Evolutionary conservation across 2,888 invertebrate species (phyloP), one percentile per base, ranked within the genome.

Genomic region (Parnassius smintheus): DNA sequence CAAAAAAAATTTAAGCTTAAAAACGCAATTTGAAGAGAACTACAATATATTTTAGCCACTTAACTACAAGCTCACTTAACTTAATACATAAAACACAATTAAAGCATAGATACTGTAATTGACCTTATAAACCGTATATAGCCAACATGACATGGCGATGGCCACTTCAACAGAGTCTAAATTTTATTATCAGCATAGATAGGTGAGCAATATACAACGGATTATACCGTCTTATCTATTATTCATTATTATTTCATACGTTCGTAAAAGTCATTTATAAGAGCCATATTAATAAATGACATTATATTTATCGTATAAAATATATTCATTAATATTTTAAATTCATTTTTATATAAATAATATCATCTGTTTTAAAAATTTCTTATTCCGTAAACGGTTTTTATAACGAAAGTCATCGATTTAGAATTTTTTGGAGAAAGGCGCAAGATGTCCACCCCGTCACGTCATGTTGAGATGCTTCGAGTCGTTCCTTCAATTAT

Each of bases 161-260:
- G 68, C 64, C 64, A 64, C 61, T 67, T 66, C 61, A 57, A 61
- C 59, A 64, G 66, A 65, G 59, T 67, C 63, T 61, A 66, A 65
- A 66, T 56, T 64, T 75, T 67, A 70, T 70, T 84, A 86, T 84
- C 81, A 74, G 70, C 56, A 70, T 51, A 74, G 82, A 83, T 82
- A 83, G 56, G 68, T 59, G 68, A 68, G 78, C 83, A 85, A 85
- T 88, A 86, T 85, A 83, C 74, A 75, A 75, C 70, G 83, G 82
- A 86, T 88, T 88, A 87, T 70, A 59, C 41, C 65, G 58, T 72
- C 74, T 80, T 81, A 83, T 83, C 81, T 73, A 58, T 64, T 64
- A 70, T 69, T 64, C 65, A 61, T 54, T 65, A 65, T 67, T 68
- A 48, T 51, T 56, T 61, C 52, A 54, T 67, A 59, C 54, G 64